These are phyloP conservation scores for Epizoanthus scotinus DNA, from an alignment of 92 coral and sea anemone species.

Conservation along the genomic window DNA sequence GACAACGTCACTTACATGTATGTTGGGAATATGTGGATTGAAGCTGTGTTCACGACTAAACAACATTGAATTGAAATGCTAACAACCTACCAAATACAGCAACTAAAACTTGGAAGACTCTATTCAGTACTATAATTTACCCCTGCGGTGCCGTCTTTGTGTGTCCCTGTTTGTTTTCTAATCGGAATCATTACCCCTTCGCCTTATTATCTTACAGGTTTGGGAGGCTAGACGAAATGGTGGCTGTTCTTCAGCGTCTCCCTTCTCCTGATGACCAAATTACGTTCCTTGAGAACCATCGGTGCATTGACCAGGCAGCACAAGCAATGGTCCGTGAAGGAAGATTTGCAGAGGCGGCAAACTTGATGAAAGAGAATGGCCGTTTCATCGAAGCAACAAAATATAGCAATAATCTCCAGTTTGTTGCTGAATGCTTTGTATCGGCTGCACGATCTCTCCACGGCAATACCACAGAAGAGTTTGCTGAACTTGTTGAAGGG, in stretches of 20 bases:
- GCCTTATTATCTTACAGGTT: conserved; percentile 2
- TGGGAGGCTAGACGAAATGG: conserved; percentile 67
- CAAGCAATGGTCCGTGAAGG: conserved; percentile 71
- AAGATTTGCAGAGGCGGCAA: conserved; percentile 72
- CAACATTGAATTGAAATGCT: too few relatives aligned
- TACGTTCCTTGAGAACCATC: conserved; percentile 71
- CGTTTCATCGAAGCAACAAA: conserved; percentile 76
- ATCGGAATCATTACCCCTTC: not conserved
- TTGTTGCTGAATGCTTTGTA: conserved; percentile 79
- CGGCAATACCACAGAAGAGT: conserved; percentile 23
- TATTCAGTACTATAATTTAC: too few relatives aligned
- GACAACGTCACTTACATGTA: too few relatives aligned
- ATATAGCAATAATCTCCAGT: conserved; percentile 49
- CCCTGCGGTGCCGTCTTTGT: too few relatives aligned
- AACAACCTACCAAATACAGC: too few relatives aligned
- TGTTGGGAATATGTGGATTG: not conserved
- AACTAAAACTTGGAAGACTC: too few relatives aligned
- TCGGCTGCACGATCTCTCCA: conserved; percentile 59
- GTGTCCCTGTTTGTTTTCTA: not conserved
- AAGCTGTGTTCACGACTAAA: not conserved
- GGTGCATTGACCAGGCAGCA: conserved; percentile 79
- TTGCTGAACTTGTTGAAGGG: conserved; percentile 54
- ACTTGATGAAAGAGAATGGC: conserved; percentile 72
- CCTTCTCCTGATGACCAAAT: conserved; percentile 80
- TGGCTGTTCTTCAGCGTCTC: conserved; percentile 69